Evolutionary conservation across 2,113 vertebrate species (phyloP), one percentile per base, ranked within the genome.

Genomic region (Oncorhynchus keta): DNA sequence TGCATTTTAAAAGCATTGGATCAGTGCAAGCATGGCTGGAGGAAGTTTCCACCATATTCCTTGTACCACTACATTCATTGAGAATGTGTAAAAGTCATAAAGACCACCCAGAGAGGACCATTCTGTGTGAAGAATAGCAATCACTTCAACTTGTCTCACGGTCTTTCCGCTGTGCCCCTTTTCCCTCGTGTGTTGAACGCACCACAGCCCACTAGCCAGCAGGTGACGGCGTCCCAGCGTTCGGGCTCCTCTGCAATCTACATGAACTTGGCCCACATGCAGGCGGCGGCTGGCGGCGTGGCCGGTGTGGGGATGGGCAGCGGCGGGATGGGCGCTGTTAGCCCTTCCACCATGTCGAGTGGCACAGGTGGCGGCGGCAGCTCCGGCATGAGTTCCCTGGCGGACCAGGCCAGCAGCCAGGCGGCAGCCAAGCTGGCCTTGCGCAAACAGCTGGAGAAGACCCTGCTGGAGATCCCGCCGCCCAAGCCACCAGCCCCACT

Each of bases 261-360:
- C 89, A 98, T 99, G 97, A 98, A 97, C 90, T 94, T 98, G 67
- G 96, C 96, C n/a, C 97, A 99, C 90, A 97, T 99, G 91, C 97
- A 97, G 84, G 95, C 95, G 0, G 95, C 95, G 0, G 90, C 94
- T 1, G 95, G 94, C n/a, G 96, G 95, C 2, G 79, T 72, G 0
- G 82, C 89, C 12, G 91, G 93, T 13, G 82, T 95, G 72, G 96
- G 96, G 2, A 74, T 82, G 16, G 76, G 81, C 0, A 77, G 81
- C 12, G 86, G 89, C 0, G 95, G 49, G 3, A 51, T 96, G 16
- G 90, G 93, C 0, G 90, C 93, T 0, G 91, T 93, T 76, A 94
- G 93, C 85, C 97, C 97, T 0, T 98, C 97, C 1, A 94, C 95
- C 0, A 93, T 97, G 78, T 94, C 96, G 70, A 94, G 95, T 20